Conservation (phyloP, 2,888 invertebrate species). For the Caenorhabditis sulstoni region DNA sequence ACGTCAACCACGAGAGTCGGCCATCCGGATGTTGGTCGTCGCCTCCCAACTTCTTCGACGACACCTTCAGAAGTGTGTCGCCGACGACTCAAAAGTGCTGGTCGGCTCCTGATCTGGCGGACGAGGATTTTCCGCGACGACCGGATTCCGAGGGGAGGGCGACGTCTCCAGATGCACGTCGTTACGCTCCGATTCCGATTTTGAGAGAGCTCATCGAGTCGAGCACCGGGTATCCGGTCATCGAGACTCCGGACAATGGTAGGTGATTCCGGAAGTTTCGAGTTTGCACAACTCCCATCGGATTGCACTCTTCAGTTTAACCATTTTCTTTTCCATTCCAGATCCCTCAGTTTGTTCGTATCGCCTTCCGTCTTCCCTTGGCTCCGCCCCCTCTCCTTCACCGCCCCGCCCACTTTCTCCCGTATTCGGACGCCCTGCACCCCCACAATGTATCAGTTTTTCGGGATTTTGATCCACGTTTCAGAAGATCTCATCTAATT, state of each 20-base stretch:
- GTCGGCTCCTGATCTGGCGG: slow-evolving; percentile 54
- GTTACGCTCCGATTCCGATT: slow-evolving; percentile 27
- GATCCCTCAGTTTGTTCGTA: slow-evolving; percentile 63
- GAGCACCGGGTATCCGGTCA: slow-evolving; percentile 59
- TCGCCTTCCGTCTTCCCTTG: slow-evolving; percentile 63
- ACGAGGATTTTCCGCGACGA: slow-evolving; percentile 20
- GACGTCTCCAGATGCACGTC: not conserved
- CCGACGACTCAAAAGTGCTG: slow-evolving; percentile 53
- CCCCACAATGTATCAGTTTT: slow-evolving; percentile 39
- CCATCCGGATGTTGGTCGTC: slow-evolving; percentile 63
- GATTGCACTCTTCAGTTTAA: not conserved
- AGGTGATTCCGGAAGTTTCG: not conserved
- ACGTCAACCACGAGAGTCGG: not conserved
- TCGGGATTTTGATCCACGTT: not conserved
- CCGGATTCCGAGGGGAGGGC: not conserved
- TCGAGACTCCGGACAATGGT: slow-evolving; percentile 65
- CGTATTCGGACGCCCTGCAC: slow-evolving; percentile 64
- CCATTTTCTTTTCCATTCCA: slow-evolving; percentile 7
- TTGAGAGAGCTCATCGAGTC: slow-evolving; percentile 39
- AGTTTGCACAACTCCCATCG: not conserved
- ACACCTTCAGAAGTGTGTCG: slow-evolving; percentile 33
- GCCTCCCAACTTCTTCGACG: slow-evolving; percentile 63
- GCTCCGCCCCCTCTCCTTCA: slow-evolving; percentile 64
- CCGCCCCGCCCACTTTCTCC: slow-evolving; percentile 68
- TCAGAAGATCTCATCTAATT: not conserved